Evolutionary conservation across 53 echinoderm and acorn worm species (phyloP).

Genomic region (Antedon mediterranea): DNA sequence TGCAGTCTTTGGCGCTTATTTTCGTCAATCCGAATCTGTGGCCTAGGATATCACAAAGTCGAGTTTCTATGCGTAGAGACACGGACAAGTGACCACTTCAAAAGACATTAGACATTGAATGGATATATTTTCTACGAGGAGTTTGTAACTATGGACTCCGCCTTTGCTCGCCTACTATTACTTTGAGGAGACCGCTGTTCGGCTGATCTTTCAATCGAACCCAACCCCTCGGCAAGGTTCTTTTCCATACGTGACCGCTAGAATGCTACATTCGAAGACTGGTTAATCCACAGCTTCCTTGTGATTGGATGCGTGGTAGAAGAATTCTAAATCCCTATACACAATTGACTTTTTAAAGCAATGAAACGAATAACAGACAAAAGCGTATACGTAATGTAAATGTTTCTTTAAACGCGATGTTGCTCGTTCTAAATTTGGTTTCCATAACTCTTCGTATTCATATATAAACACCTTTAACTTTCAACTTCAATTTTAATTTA

Average conservation of each 20-base stretch:
- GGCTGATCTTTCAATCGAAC: neutral
- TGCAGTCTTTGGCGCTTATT: neutral
- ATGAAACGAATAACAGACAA: neutral
- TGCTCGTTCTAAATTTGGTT: neutral
- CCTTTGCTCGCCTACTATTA: neutral
- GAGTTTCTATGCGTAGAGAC: neutral
- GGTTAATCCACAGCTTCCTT: neutral
- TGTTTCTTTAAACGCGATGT: no score
- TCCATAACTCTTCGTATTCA: neutral
- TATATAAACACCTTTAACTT: no score
- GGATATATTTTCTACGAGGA: neutral
- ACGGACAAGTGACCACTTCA: neutral
- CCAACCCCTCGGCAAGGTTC: conserved; percentile 1
- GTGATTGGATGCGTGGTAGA: conserved; percentile 1
- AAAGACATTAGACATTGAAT: neutral
- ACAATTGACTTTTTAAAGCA: neutral
- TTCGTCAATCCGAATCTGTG: neutral
- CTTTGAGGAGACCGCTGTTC: neutral
- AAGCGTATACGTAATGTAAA: neutral
- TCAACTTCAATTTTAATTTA: no score
- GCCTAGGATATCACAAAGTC: neutral
- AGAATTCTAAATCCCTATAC: neutral
- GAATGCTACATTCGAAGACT: neutral
- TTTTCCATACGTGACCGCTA: neutral
- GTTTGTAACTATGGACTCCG: neutral